Percentiles rank a stretch among this genome's conserved stretches.
Evolutionary conservation across 2,113 vertebrate species (phyloP).

Genomic region (Felis catus): DNA sequence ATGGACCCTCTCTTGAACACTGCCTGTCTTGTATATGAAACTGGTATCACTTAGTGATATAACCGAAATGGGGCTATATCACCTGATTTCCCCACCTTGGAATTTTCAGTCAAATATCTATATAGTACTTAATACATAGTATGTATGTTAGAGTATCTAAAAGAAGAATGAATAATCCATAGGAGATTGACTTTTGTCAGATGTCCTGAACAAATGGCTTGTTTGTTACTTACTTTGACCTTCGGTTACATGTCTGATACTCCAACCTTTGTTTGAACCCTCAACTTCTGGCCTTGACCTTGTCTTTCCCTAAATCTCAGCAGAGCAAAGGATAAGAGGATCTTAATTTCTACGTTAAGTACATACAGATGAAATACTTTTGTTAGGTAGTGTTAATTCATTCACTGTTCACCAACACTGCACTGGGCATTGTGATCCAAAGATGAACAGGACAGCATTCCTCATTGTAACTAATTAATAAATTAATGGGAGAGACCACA

Average conservation of each 20-base stretch:
- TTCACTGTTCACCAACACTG: not conserved
- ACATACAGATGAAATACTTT: not conserved
- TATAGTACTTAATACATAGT: not conserved
- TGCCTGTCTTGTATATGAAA: not conserved
- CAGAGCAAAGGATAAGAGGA: not conserved
- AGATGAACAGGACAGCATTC: conserved; percentile 9
- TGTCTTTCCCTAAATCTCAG: conserved; percentile 26
- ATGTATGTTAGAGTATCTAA: not conserved
- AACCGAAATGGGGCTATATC: not conserved
- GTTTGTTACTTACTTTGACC: not conserved
- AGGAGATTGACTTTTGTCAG: not conserved
- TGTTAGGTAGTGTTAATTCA: not conserved
- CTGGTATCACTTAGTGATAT: not conserved
- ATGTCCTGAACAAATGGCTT: not conserved
- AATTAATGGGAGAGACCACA: not conserved
- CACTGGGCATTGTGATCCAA: not conserved
- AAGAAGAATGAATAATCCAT: not conserved
- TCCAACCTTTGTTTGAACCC: not conserved
- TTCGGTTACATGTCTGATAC: not conserved
- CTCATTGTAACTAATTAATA: conserved; percentile 32
- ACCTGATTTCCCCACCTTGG: not conserved
- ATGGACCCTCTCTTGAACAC: not conserved
- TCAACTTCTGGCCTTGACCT: not conserved
- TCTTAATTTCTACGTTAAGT: not conserved
- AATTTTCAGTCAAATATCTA: not conserved